Evolutionary conservation across 2,888 invertebrate species (phyloP).

Genomic region (Calameuta pallipes): DNA sequence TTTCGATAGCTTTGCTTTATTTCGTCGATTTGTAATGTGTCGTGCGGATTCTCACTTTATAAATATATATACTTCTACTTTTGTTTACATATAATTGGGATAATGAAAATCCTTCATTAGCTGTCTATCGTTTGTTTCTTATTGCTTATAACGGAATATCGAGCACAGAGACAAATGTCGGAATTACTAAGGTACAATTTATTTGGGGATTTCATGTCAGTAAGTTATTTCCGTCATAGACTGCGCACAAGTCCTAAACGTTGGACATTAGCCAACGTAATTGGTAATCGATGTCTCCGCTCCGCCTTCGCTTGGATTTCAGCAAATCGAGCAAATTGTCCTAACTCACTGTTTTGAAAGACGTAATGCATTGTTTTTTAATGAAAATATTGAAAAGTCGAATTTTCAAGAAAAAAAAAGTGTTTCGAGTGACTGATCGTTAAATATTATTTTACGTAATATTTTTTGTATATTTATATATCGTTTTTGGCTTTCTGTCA

Average conservation of each 20-base stretch:
- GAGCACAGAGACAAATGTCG: neutral
- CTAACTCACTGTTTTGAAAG: neutral
- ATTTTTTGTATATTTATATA: too few species aligned
- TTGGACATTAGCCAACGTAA: conserved; percentile 29
- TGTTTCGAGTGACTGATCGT: neutral
- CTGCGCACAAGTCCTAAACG: conserved; percentile 25
- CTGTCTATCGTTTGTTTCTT: neutral
- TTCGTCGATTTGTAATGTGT: neutral
- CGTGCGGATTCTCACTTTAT: neutral
- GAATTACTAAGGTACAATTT: neutral
- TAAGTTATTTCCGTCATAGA: conserved; percentile 27
- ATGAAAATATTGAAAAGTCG: neutral
- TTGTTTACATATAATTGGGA: neutral
- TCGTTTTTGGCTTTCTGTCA: neutral
- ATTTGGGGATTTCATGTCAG: conserved; percentile 25
- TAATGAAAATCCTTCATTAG: neutral
- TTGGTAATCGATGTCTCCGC: conserved; percentile 37
- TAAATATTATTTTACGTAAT: neutral
- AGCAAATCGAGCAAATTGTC: neutral
- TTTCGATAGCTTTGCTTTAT: neutral
- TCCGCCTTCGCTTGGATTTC: neutral
- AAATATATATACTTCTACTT: neutral
- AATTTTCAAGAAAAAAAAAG: too few species aligned
- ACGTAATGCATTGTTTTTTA: neutral
- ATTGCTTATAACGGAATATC: neutral